A percentile compares a stretch with the other conserved stretches of the same genome.
phyloP scores from a whole-genome alignment of 2,888 invertebrate genomes.

The Xiphydria camelus region DNA sequence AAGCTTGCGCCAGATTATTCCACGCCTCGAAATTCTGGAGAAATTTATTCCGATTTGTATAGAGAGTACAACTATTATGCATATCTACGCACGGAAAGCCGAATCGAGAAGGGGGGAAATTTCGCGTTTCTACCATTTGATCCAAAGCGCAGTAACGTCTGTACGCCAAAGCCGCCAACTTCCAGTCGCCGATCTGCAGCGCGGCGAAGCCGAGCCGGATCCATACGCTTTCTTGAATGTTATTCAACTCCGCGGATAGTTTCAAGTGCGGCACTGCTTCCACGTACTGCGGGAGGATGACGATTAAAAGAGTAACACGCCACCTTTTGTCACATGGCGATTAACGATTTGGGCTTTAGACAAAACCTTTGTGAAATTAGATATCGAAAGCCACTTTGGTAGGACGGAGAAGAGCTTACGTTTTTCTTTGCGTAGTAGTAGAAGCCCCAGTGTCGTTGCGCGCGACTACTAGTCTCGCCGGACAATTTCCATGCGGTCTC shows the following conservation, averaged over 20 bases:
- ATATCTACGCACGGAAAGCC: neutral
- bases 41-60: too few relatives aligned
- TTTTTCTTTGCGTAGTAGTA: conserved; percentile 73
- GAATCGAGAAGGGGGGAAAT: neutral
- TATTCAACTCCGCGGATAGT: conserved; percentile 82
- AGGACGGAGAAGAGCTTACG: too few relatives aligned
- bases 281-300: conserved; percentile 71
- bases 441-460: conserved; percentile 87
- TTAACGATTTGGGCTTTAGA: too few relatives aligned
- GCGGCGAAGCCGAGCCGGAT: conserved; percentile 85
- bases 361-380: too few relatives aligned
- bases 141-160: conserved; percentile 86
- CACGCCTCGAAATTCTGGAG: conserved; percentile 90
- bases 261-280: conserved; percentile 81
- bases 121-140: conserved; percentile 58
- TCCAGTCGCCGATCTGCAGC: conserved; percentile 78
- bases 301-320: too few relatives aligned
- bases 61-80: neutral
- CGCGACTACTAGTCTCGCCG: conserved; percentile 76
- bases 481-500: conserved; percentile 92
- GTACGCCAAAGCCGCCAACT: conserved; percentile 81
- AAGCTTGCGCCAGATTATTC: conserved; percentile 96
- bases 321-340: too few relatives aligned
- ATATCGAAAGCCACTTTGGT: too few relatives aligned
- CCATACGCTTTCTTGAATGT: conserved; percentile 86